These are phyloP conservation scores for Phoenicopterus ruber DNA, from an alignment of 2,113 vertebrate species.

Conservation along the genomic window DNA sequence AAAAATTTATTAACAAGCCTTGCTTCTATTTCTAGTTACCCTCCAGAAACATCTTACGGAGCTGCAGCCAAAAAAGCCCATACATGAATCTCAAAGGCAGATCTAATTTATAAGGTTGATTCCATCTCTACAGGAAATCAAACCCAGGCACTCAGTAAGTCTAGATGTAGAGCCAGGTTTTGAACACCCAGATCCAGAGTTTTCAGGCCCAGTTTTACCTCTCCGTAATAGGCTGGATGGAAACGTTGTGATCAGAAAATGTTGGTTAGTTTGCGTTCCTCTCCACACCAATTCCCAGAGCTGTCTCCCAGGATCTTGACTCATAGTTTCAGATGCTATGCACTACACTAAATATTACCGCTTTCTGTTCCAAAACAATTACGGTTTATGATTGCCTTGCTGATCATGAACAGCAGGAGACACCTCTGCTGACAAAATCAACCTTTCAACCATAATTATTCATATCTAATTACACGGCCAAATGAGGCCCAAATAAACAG, in stretches of 20 bases:
- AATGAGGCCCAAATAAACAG: background rate
- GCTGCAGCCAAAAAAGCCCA: background rate
- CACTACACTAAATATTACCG: background rate
- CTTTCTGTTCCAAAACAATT: constrained; percentile 14
- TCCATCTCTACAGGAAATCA: background rate
- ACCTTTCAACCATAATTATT: background rate
- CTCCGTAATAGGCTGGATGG: background rate
- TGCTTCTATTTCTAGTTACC: background rate
- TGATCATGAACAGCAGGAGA: background rate
- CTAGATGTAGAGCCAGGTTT: background rate
- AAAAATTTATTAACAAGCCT: constrained; percentile 20
- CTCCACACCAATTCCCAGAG: background rate
- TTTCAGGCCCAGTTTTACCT: background rate
- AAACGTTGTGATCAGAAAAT: background rate
- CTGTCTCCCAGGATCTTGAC: background rate
- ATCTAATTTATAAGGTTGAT: background rate
- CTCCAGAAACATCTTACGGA: background rate
- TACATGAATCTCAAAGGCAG: background rate
- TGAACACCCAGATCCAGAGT: background rate
- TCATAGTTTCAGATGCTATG: background rate
- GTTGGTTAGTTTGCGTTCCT: background rate
- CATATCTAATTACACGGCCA: background rate
- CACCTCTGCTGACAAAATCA: background rate
- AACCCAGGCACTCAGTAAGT: background rate
- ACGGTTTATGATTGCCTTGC: background rate